Evolutionary conservation across 2,113 vertebrate genomes (phyloP).

Genomic region (Cichladusa arquata): DNA sequence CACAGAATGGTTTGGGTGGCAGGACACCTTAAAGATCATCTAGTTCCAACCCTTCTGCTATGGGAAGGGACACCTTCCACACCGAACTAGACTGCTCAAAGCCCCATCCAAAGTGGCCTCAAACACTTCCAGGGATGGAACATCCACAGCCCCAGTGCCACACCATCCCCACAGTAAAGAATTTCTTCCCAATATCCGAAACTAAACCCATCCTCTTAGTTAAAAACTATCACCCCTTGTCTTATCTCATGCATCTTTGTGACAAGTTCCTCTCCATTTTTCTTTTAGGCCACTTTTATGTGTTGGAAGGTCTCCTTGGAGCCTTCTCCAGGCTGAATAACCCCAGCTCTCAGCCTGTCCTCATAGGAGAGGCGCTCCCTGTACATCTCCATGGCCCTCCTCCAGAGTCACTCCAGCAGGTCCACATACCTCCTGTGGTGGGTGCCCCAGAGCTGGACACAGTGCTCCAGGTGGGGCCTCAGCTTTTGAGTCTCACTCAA

Average conservation of each 20-base stretch:
- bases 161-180: neutral
- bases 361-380: accelerated
- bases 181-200: neutral
- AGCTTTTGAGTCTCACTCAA: neutral
- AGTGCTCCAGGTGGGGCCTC: neutral
- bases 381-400: neutral
- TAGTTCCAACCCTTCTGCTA: neutral
- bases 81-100: neutral
- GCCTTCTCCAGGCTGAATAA: neutral
- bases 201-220: neutral
- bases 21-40: neutral
- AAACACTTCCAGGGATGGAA: neutral
- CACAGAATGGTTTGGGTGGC: neutral
- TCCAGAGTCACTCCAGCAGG: neutral
- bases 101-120: neutral
- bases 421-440: neutral
- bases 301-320: neutral
- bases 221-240: neutral
- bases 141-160: neutral
- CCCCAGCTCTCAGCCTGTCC: neutral
- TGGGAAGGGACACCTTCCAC: neutral
- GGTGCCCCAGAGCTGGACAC: neutral
- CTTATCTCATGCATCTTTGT: accelerated
- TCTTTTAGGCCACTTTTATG: neutral
- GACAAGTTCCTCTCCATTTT: neutral